Percentiles rank a stretch among this genome's conserved stretches.
phyloP scores from a whole-genome alignment of 2,888 invertebrate genomes.

The Cremastinae sp. region DNA sequence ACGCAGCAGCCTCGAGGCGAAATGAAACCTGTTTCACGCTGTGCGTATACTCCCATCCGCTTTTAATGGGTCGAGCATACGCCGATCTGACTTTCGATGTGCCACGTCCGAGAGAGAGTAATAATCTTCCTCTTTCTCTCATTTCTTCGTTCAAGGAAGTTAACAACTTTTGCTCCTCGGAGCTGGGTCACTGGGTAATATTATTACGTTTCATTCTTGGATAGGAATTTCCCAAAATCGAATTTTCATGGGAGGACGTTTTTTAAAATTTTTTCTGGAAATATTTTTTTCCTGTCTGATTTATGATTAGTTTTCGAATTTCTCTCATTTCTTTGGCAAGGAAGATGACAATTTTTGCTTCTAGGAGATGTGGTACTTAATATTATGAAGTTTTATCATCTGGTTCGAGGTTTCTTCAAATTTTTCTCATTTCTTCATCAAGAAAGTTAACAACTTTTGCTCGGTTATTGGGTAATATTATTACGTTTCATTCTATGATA shows the following conservation, averaged over 20 bases:
- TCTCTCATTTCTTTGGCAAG: too few relatives aligned
- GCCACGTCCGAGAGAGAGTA: slow-evolving; percentile 17
- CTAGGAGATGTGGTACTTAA: too few relatives aligned
- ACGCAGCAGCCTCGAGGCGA: slow-evolving; percentile 40
- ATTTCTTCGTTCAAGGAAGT: slow-evolving; percentile 18
- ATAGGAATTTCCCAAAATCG: slow-evolving; percentile 1
- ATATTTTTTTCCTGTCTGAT: too few relatives aligned
- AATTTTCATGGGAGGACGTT: not conserved
- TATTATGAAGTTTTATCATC: too few relatives aligned
- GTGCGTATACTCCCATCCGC: slow-evolving; percentile 56
- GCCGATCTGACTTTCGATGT: slow-evolving; percentile 28
- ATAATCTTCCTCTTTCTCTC: slow-evolving; percentile 20
- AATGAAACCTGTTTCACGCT: slow-evolving; percentile 67
- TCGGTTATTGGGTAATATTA: slow-evolving; percentile 60
- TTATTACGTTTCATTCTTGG: slow-evolving; percentile 28
- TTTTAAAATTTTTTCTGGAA: too few relatives aligned
- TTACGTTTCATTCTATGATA: slow-evolving; percentile 23
- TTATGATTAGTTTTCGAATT: too few relatives aligned
- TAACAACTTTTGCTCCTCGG: slow-evolving; percentile 11
- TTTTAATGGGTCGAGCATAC: slow-evolving; percentile 62
- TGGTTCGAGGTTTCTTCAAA: too few relatives aligned
- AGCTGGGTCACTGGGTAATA: slow-evolving; percentile 62
- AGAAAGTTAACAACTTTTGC: slow-evolving; percentile 19
- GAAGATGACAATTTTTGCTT: too few relatives aligned
- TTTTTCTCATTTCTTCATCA: slow-evolving; percentile 4